phyloP scores from a whole-genome alignment of 2,113 vertebrate genomes.

The Tetrao urogallus region DNA sequence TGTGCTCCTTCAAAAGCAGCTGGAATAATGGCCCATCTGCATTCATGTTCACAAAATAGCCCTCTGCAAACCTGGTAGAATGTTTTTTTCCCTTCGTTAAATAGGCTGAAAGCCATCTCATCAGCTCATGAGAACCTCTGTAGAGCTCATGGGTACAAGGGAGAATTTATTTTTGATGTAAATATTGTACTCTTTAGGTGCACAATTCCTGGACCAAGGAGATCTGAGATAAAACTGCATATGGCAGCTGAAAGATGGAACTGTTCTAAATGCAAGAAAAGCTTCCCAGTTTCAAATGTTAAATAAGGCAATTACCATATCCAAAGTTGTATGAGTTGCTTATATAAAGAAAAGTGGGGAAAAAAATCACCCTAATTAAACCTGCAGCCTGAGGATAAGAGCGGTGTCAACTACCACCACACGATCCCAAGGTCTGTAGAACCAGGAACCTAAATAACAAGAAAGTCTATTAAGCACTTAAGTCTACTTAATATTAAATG shows the following conservation, averaged over 20 bases:
- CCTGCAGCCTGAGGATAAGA: background rate
- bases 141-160: background rate
- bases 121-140: background rate
- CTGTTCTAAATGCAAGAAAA: conserved; percentile 24
- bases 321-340: background rate
- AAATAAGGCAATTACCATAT: conserved; percentile 21
- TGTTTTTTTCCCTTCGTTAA: background rate
- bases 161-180: background rate
- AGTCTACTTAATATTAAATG: background rate
- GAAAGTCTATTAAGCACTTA: background rate
- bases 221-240: background rate
- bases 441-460: background rate
- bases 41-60: background rate
- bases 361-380: background rate
- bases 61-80: background rate
- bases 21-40: background rate
- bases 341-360: background rate
- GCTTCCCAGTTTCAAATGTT: conserved; percentile 23
- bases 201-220: background rate
- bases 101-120: background rate
- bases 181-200: background rate
- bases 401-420: background rate
- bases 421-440: background rate
- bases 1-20: background rate
- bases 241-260: conserved; percentile 17